Evolutionary conservation across 2,113 vertebrate genomes (phyloP), one percentile per base, ranked within the genome.

Genomic region (Sander vitreus): DNA sequence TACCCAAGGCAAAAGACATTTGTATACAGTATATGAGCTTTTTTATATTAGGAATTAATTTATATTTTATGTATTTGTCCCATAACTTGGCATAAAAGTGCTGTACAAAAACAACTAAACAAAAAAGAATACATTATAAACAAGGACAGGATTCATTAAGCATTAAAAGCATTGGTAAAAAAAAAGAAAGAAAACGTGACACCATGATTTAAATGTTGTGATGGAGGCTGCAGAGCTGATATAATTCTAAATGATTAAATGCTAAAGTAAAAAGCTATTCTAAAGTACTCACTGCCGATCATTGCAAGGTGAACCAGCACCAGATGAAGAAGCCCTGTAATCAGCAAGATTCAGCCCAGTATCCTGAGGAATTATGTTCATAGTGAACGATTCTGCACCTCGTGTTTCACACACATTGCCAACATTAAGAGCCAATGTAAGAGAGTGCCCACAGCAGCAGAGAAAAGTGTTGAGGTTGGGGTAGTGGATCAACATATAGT

Each of bases 101-200:
- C 23, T 48, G 4, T 3, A 60, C 19, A 50, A 23, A 77, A 39
- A 25, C 47, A 1, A 39, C 6, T 11, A 2, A 43, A 43, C 9
- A 43, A 0, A 30, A 11, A 6, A 62, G 23, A 58, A 69, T 33
- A 43, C 43, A 59, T 65, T 21, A 47, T 36, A 55, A 78, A 75
- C 47, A 62, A 72, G 54, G 67, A 30, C 78, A 76, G 6, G 14
- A 25, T 53, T 53, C 43, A 60, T 78, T n/a, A 25, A 51, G 21
- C 55, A 43, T 53, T 71, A 3, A 45, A 63, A 62, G 48, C 47
- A 43, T 15, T 1, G 4, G 21, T 10, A 11, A 15, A 27, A 27
- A 51, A 27, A 27, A 16, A 33, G 3, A 55, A 11, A 33, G 5
- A 39, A 10, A 39, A 39, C 27, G 10, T 43, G 39, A 43, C 39